Evolutionary conservation across 1,140 invertebrate species (phyloP).

Genomic region (Drosophila seguyi): DNA sequence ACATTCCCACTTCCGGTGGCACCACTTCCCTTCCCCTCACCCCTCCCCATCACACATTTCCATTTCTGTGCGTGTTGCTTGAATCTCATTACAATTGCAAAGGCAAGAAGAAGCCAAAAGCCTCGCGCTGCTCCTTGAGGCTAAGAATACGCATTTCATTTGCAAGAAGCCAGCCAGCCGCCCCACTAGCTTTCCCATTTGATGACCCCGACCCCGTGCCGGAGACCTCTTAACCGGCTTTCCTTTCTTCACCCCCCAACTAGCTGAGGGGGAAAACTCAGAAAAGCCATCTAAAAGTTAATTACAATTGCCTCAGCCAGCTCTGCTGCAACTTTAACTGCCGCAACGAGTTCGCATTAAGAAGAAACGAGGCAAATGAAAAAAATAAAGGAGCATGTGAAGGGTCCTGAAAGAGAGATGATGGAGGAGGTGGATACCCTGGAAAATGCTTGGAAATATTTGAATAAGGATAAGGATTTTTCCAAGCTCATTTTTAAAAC

Average conservation of each 20-base stretch:
- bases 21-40: neutral
- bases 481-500: too few relatives aligned
- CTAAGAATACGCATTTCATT: slow-evolving; percentile 63
- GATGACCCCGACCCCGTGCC: neutral
- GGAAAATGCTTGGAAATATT: neutral
- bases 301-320: slow-evolving; percentile 56
- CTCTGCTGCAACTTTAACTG: slow-evolving; percentile 52
- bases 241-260: neutral
- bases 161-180: slow-evolving; percentile 33
- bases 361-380: slow-evolving; percentile 35
- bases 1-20: neutral
- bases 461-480: too few relatives aligned
- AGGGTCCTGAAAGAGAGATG: neutral
- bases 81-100: slow-evolving; percentile 55
- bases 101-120: slow-evolving; percentile 24
- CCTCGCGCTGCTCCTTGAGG: slow-evolving; percentile 24
- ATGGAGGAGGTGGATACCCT: slow-evolving; percentile 14
- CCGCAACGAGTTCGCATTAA: slow-evolving; percentile 55
- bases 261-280: slow-evolving; percentile 37
- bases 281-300: slow-evolving; percentile 61
- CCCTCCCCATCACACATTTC: slow-evolving; percentile 4
- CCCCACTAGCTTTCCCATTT: slow-evolving; percentile 23
- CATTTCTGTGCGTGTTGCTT: slow-evolving; percentile 52
- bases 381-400: slow-evolving; percentile 22
- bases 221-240: neutral